phyloP scores from a whole-genome alignment of 2,888 invertebrate genomes.

The Caenorhabditis zanzibari region DNA sequence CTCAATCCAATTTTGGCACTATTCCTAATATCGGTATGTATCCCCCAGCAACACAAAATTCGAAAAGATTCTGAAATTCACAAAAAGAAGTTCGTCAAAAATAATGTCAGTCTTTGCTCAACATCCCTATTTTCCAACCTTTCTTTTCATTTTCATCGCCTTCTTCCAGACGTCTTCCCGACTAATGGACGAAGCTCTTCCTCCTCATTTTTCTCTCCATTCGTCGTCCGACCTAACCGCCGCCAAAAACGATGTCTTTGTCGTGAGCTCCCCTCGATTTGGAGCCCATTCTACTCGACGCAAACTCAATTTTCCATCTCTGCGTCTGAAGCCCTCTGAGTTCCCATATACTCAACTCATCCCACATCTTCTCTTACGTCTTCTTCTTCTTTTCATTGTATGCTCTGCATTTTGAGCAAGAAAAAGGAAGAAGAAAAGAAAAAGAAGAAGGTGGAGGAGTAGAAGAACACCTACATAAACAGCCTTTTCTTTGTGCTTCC shows the following conservation, averaged over 20 bases:
- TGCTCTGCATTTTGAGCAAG: slow-evolving; percentile 34
- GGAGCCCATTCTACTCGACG: slow-evolving; percentile 64
- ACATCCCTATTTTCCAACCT: background rate
- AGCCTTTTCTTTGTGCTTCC: slow-evolving; percentile 42
- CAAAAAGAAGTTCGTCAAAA: background rate
- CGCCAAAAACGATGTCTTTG: slow-evolving; percentile 52
- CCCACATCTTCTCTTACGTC: slow-evolving; percentile 39
- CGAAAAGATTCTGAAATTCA: background rate
- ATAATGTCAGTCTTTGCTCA: background rate
- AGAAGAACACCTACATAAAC: slow-evolving; percentile 56
- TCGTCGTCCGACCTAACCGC: slow-evolving; percentile 38
- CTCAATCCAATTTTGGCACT: no score
- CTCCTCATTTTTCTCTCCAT: slow-evolving; percentile 32
- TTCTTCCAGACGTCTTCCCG: slow-evolving; percentile 33
- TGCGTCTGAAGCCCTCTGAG: slow-evolving; percentile 42
- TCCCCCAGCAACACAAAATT: no score
- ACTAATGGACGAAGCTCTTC: slow-evolving; percentile 58
- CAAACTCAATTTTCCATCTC: slow-evolving; percentile 62
- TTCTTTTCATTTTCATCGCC: background rate
- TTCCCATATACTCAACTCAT: slow-evolving; percentile 39
- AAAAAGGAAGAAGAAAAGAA: slow-evolving; percentile 27
- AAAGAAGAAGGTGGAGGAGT: slow-evolving; percentile 33
- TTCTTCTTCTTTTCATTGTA: slow-evolving; percentile 36
- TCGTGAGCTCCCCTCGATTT: slow-evolving; percentile 54
- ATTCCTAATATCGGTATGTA: no score